Base-by-base conservation (phyloP, 2,797 vertebrate genomes). In the Oophaga sylvatica region DNA sequence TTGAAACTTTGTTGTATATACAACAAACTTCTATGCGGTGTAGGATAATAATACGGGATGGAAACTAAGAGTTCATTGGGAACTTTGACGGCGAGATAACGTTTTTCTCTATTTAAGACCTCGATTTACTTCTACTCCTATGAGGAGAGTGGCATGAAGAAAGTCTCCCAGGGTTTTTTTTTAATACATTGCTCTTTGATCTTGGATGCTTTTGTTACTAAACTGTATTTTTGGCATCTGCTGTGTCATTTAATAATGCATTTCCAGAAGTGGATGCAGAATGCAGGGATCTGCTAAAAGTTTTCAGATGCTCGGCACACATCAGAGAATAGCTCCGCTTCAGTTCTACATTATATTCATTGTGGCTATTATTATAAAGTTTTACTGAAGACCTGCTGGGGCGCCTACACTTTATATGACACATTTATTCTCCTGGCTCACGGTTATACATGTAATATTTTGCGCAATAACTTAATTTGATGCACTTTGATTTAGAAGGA, bases 251-350 rank as follows among this genome's bases (percentile, higher is more conserved):
- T 60, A 83, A 57, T 53, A 26, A 83, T 57, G 57, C 48, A 35
- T 57, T 91, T 91, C 83, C 90, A 90, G 89, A 73, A 85, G 81
- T 87, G 90, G 90, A 80, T 90, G 90, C 84, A 91, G 92, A 92
- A 91, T 93, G 87, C 83, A 89, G 3, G 77, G 19, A 45, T 26
- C 22, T 45, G 16, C 31, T 60, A 80, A 80, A 63, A 75, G 71
- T 75, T 79, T 29, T 16, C 77, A 60, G 45, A 20, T 80, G 56
- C 77, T 19, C 56, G 31, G 26, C 17, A 19, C 56, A 59, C 56
- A 70, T 70, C 6, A 70, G 15, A 60, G n/a, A 60, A 80, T 48
- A 65, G 59, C 79, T 53, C 71, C n/a, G 71, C 71, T n/a, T n/a
- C 19, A 48, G 71, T 53, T 53, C 71, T 75, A 9, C 1, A 22